phyloP scores from a whole-genome alignment of 1,140 invertebrate species.

The Aphis craccivora region DNA sequence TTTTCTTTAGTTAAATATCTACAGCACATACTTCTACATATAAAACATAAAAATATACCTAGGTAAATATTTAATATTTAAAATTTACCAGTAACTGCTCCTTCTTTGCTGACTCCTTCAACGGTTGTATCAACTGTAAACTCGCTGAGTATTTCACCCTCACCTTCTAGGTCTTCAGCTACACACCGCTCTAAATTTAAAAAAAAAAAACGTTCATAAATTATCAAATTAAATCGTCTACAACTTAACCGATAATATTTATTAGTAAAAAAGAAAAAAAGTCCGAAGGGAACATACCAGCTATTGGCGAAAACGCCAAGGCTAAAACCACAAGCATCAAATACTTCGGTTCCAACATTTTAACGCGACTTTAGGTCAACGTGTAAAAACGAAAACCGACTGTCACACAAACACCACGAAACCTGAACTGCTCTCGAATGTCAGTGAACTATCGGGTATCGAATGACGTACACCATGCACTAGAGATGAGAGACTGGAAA shows the following conservation, averaged over 20 bases:
- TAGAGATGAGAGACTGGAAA: too few species aligned
- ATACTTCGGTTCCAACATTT: constrained; percentile 42
- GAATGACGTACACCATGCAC: not conserved
- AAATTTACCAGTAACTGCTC: constrained; percentile 44
- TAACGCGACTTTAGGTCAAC: not conserved
- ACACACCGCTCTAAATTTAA: not conserved
- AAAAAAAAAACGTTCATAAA: not conserved
- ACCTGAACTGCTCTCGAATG: not conserved
- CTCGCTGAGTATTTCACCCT: not conserved
- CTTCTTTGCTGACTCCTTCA: constrained; percentile 39
- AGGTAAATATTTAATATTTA: not conserved
- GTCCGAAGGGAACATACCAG: not conserved
- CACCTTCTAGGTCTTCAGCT: not conserved
- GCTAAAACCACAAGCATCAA: not conserved
- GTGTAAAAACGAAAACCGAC: not conserved
- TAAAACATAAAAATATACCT: not conserved
- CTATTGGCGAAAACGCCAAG: not conserved
- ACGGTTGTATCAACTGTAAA: not conserved
- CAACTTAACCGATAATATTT: not conserved
- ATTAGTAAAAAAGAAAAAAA: not conserved
- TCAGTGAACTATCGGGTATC: not conserved
- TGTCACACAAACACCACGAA: not conserved
- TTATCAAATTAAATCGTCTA: too few species aligned
- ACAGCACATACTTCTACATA: not conserved
- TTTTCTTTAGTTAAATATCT: not conserved